Evolutionary conservation across 92 coral and sea anemone genomes (phyloP), one percentile per base, ranked within the genome.

Genomic region (Phymanthus crucifer): DNA sequence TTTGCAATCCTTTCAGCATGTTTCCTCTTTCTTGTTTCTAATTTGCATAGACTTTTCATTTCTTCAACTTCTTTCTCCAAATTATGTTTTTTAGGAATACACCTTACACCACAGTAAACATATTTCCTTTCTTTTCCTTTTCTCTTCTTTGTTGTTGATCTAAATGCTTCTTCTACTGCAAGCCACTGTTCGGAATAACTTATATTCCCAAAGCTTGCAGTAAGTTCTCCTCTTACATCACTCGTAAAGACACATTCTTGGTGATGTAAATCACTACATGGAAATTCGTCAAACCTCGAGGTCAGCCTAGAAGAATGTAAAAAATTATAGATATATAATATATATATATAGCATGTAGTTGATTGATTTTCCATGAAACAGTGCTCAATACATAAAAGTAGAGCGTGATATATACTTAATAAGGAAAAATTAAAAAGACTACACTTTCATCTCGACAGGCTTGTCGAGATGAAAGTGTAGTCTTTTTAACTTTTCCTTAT

Each of bases 111-210:
- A 48, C 56, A 48, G 56, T 48, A 48, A 48, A 48, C 56, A 48
- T 48, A 48, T 24, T 64, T 64, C 70, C 70, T 24, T 64, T 58
- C 67, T 23, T 18, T 58, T 64, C 70, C 70, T 64, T 64, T 64
- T 23, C 70, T 24, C 23, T 64, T 48, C 56, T 11, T 48, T 48
- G 56, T 48, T 18, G 56, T 48, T 48, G 56, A 48, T 48, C 21
- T 48, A 48, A 48, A 48, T 48, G 56, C 56, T 18, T 48, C 56
- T 48, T 48, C 14, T 48, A 48, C 56, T 48, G 56, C 56, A 48
- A 48, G 16, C 56, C 56, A 48, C 56, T 48, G 56, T 48, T 48
- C 56, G 14, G 56, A 18, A 48, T 48, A 48, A 18, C 56, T 48
- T 48, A 48, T 48, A 48, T 48, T 48, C 56, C 56, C 56, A 48